Conservation (phyloP, 2,888 invertebrate genomes). For the Gryllus longicercus region DNA sequence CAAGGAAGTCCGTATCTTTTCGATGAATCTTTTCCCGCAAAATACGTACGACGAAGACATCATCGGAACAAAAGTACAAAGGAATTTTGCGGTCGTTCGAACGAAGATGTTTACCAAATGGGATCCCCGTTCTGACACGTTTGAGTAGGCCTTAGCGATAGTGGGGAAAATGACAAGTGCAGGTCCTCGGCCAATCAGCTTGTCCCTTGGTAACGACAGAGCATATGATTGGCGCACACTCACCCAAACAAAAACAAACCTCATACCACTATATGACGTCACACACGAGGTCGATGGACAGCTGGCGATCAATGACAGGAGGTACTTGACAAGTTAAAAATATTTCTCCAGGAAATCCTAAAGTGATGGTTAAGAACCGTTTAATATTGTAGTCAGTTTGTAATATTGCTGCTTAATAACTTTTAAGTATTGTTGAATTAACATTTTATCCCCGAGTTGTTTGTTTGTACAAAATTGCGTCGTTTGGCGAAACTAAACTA, state of each 20-base stretch:
- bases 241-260: constrained; percentile 36
- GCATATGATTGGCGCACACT: constrained; percentile 30
- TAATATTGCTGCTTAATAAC: too few relatives aligned
- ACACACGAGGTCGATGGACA: constrained; percentile 35
- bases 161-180: constrained; percentile 30
- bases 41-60: background rate
- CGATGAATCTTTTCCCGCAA: background rate
- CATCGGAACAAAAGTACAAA: constrained; percentile 19
- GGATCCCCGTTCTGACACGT: constrained; percentile 11
- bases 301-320: constrained; percentile 33
- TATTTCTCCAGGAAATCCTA: background rate
- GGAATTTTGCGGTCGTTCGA: constrained; percentile 3
- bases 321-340: background rate
- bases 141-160: constrained; percentile 31
- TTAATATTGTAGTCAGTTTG: too few relatives aligned
- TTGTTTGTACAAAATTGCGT: too few relatives aligned
- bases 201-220: constrained; percentile 3
- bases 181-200: constrained; percentile 22
- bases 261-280: constrained; percentile 31
- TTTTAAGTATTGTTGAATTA: too few relatives aligned
- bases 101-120: background rate
- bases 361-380: background rate
- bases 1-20: background rate
- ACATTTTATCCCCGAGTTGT: too few relatives aligned
- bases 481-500: too few relatives aligned